Percentiles rank a stretch among this genome's conserved stretches.
Conservation (phyloP, 2,888 invertebrate species). For the Proisotoma minuta region DNA sequence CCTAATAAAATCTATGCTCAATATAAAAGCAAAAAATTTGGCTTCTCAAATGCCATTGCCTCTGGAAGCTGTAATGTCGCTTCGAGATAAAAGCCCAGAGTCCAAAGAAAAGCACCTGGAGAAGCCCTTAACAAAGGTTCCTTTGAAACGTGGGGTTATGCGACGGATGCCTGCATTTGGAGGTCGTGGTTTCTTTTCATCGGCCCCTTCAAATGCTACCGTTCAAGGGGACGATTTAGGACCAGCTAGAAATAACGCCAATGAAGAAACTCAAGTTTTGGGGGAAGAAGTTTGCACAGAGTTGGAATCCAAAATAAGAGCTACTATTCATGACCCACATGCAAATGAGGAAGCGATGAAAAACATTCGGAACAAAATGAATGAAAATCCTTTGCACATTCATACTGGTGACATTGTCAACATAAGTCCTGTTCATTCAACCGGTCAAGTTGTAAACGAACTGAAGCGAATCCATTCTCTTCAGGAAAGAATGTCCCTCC, state of each 20-base stretch:
- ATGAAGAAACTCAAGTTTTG: background rate
- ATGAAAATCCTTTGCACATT: background rate
- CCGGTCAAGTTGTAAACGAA: background rate
- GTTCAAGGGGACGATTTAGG: background rate
- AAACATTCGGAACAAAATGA: background rate
- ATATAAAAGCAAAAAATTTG: constrained; percentile 27
- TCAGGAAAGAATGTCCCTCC: constrained; percentile 15
- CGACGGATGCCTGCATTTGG: too few relatives aligned
- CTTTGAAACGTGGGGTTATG: background rate
- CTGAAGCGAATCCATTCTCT: constrained; percentile 4
- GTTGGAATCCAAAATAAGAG: background rate
- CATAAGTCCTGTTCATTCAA: background rate
- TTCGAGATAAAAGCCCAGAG: background rate
- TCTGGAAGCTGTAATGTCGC: constrained; percentile 1
- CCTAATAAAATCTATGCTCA: constrained; percentile 36
- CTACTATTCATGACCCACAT: background rate
- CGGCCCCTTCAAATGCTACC: background rate
- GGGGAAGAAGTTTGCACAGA: background rate
- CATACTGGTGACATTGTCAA: background rate
- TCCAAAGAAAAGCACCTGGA: too few relatives aligned
- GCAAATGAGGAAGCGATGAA: background rate
- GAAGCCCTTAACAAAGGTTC: background rate
- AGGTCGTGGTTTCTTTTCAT: too few relatives aligned
- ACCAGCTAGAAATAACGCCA: too few relatives aligned
- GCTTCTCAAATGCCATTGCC: constrained; percentile 17